Base-by-base conservation (phyloP, 2,888 invertebrate species). In the Cylindroiulus punctatus region DNA sequence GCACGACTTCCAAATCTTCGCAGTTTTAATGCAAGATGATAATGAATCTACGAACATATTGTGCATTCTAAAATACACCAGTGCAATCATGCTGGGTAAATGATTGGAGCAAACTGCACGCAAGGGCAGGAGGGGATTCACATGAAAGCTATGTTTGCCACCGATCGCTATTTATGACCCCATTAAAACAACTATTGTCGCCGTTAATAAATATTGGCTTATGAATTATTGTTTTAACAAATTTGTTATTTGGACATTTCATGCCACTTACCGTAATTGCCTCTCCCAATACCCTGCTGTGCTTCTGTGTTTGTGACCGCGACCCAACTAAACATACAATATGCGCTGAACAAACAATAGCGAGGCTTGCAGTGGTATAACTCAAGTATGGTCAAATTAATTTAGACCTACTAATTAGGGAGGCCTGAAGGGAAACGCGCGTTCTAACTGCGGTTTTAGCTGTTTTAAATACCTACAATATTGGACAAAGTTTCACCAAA, bases 201-300 rank as follows among this genome's bases (percentile, higher is more conserved):
- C 76, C 76, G 22, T 76, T 76, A 76, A 76, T 76, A 76, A 76
- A 76, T 76, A 76, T 76, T 76, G 76, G 30, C 76, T 76, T 76
- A 76, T 30, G 76, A 76, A 30, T 76, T 76, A 76, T 76, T 76
- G 76, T 76, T 76, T 76, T 76, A 76, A 76, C 76, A 30, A 76
- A 76, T 76, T 76, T 76, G 76, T 76, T 76, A 76, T 76, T 76
- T 76, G 76, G 76, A 76, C 76, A 76, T 76, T 26, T 76, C 76
- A 30, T 76, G 76, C 76, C 12, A 76, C 30, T 22, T 76, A 76
- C 10, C 76, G 30, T 76, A 76, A 76, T 76, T 76, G 30, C 76
- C 76, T 76, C 76, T 76, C 26, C 10, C 76, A 76, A 14, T 76
- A 30, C 10, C 76, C 26, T 30, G 76, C 76, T 76, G 76, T 30